These are phyloP conservation scores for Campoplex capitator DNA, from an alignment of 2,888 invertebrate species.

Conservation along the genomic window DNA sequence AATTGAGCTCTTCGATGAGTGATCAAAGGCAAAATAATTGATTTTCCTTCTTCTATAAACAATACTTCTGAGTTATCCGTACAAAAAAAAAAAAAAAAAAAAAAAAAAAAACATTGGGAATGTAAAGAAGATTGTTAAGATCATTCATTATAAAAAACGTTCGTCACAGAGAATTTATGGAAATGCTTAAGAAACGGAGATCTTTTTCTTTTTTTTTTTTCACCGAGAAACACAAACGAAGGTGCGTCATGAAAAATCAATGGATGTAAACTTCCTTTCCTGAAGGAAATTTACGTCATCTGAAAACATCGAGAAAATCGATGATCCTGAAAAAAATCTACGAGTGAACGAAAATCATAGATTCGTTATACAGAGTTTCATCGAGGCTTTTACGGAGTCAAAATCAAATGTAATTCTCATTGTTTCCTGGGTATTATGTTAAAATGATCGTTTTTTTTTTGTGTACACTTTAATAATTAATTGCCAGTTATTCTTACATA, in stretches of 20 bases:
- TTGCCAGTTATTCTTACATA: background rate
- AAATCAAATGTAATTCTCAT: too few relatives aligned
- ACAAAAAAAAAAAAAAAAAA: too few relatives aligned
- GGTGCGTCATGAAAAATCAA: conserved; percentile 47
- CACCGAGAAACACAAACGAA: conserved; percentile 19
- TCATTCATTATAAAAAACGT: background rate
- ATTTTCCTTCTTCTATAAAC: background rate
- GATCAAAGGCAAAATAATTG: background rate
- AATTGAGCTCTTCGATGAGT: background rate
- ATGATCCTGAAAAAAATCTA: conserved; percentile 3
- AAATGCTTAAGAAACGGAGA: background rate
- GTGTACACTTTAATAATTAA: background rate
- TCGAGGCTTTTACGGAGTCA: too few relatives aligned
- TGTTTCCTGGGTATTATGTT: too few relatives aligned
- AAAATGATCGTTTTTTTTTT: too few relatives aligned
- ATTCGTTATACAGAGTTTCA: too few relatives aligned
- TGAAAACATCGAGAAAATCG: conserved; percentile 20
- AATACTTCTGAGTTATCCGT: background rate
- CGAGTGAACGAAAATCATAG: background rate
- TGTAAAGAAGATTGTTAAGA: background rate
- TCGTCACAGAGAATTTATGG: too few relatives aligned
- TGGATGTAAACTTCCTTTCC: conserved; percentile 45
- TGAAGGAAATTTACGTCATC: conserved; percentile 27
- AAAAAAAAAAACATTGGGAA: background rate
- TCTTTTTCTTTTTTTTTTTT: conserved; percentile 25